Evolutionary conservation across 2,888 invertebrate genomes (phyloP).

Genomic region (Bimastos eiseni): DNA sequence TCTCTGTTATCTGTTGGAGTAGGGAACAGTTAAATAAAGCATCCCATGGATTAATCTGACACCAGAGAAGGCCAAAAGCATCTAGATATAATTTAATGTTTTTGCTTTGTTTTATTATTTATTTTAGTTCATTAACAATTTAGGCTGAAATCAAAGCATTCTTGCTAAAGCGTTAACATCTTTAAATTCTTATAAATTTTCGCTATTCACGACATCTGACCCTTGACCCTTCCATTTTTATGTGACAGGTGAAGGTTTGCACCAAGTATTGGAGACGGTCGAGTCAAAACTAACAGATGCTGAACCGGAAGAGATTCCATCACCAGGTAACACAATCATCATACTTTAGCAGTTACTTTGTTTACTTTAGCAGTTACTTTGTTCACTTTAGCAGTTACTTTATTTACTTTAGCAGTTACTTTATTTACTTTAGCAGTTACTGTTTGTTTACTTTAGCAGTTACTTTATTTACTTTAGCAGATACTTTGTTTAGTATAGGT

Average conservation of each 20-base stretch:
- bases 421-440: too few relatives aligned
- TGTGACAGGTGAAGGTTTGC: slow-evolving; percentile 29
- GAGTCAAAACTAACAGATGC: slow-evolving; percentile 29
- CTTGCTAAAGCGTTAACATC: background rate
- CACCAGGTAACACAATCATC: background rate
- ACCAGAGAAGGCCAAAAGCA: too few relatives aligned
- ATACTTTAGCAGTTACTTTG: background rate
- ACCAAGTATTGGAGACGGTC: slow-evolving; percentile 35
- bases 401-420: too few relatives aligned
- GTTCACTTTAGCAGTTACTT: too few relatives aligned
- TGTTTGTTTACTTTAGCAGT: too few relatives aligned
- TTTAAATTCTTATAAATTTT: background rate
- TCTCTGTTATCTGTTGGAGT: too few relatives aligned
- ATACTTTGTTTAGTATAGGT: background rate
- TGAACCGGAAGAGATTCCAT: slow-evolving; percentile 13
- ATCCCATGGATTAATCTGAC: too few relatives aligned
- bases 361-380: background rate
- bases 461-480: too few relatives aligned
- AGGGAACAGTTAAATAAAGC: too few relatives aligned
- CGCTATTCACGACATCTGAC: background rate
- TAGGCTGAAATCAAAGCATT: background rate
- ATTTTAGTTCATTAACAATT: too few relatives aligned
- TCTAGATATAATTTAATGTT: too few relatives aligned
- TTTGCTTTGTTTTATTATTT: too few relatives aligned
- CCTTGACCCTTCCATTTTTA: background rate